phyloP scores from a whole-genome alignment of 2,113 vertebrate genomes.

The Protobothrops flavoviridis region DNA sequence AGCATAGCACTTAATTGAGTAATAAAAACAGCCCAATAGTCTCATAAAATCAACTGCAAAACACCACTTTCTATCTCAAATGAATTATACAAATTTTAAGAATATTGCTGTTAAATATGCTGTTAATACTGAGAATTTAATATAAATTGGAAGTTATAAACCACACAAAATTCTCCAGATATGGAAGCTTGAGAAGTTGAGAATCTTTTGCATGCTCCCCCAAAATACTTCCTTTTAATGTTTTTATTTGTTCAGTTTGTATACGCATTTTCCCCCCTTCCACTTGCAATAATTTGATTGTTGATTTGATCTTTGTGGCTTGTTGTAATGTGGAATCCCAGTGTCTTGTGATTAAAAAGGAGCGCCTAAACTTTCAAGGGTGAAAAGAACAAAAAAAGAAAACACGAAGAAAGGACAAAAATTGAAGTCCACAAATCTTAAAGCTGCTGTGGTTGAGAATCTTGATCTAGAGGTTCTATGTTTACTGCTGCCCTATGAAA shows the following conservation, averaged over 20 bases:
- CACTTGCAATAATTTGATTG: slow-evolving; percentile 30
- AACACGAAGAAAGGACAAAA: slow-evolving; percentile 44
- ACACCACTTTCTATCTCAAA: neutral
- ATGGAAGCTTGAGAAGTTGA: neutral
- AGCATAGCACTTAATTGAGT: neutral
- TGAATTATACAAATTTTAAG: neutral
- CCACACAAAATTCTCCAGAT: neutral
- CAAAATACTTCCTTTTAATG: slow-evolving; percentile 27
- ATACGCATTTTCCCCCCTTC: neutral
- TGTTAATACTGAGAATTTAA: neutral
- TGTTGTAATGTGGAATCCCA: slow-evolving; percentile 57
- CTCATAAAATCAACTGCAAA: slow-evolving; percentile 2
- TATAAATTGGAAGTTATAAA: neutral
- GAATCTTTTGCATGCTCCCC: slow-evolving; percentile 30
- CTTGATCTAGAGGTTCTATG: too few relatives aligned
- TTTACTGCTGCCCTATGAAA: neutral
- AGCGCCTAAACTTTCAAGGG: slow-evolving; percentile 48
- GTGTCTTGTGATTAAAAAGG: slow-evolving; percentile 55
- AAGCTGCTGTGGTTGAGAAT: too few relatives aligned
- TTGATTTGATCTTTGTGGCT: slow-evolving; percentile 51
- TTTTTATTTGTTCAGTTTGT: slow-evolving; percentile 3
- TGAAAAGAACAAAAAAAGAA: slow-evolving; percentile 35
- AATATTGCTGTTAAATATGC: neutral
- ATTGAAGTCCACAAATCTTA: too few relatives aligned
- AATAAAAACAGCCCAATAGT: neutral